These are phyloP conservation scores for Pantherophis alleghaniensis DNA, from an alignment of 2,797 vertebrate genomes.

Conservation along the genomic window DNA sequence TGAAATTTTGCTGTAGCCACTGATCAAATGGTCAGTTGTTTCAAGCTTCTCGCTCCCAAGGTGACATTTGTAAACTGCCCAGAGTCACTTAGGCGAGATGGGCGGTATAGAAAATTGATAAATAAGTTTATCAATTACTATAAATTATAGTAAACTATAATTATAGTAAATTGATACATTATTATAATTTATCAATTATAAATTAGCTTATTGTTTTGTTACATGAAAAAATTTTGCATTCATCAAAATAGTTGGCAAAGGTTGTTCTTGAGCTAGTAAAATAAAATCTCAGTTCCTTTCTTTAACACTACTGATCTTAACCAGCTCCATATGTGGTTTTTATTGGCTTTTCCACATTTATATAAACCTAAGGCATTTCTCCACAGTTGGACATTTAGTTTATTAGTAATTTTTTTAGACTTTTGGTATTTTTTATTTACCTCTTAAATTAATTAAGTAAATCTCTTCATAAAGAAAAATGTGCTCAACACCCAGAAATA, in stretches of 20 bases:
- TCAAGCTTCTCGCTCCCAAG: no score
- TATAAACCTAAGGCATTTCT: slow-evolving; percentile 5
- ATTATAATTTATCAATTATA: no score
- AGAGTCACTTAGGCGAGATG: no score
- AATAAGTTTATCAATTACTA: no score
- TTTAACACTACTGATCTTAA: not conserved
- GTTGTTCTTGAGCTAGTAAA: not conserved
- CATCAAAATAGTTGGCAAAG: not conserved
- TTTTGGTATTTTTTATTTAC: slow-evolving; percentile 27
- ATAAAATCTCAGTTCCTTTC: not conserved
- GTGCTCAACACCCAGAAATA: slow-evolving; percentile 22
- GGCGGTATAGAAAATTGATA: no score
- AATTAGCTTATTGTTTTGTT: no score
- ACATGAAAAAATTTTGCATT: no score
- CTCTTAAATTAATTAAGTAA: slow-evolving; percentile 45
- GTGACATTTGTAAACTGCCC: no score
- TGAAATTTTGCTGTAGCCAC: no score
- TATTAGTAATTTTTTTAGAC: slow-evolving; percentile 34
- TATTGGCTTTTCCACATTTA: not conserved
- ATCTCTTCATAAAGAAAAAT: slow-evolving; percentile 32
- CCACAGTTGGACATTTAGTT: slow-evolving; percentile 46
- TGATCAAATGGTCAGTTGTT: no score
- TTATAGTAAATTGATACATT: no score
- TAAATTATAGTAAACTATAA: no score
- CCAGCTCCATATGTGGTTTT: not conserved